These are phyloP conservation scores for Heterocephalus glaber DNA, from an alignment of 2,113 vertebrate genomes.

Conservation along the genomic window DNA sequence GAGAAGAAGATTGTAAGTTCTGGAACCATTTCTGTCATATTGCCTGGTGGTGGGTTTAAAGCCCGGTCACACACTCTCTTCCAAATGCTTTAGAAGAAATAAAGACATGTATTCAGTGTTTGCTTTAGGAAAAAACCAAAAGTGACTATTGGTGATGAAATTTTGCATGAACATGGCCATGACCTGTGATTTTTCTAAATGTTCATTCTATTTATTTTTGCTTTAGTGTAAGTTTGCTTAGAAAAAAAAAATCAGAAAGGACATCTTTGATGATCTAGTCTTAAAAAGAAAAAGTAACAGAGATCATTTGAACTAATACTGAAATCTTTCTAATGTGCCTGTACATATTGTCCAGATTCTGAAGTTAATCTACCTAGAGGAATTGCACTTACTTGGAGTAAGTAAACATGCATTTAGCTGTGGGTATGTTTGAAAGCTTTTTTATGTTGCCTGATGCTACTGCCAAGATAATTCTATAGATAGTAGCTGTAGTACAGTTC, in stretches of 20 bases:
- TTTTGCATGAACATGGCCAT: slow-evolving; percentile 69
- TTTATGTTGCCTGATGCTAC: slow-evolving; percentile 69
- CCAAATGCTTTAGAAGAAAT: slow-evolving; percentile 32
- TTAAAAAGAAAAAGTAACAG: not conserved
- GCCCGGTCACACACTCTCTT: slow-evolving; percentile 47
- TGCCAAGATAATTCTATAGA: slow-evolving; percentile 60
- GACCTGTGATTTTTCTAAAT: slow-evolving; percentile 32
- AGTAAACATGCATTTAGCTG: slow-evolving; percentile 81
- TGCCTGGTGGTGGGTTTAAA: slow-evolving; percentile 84
- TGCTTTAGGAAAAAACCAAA: not conserved
- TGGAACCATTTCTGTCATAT: slow-evolving; percentile 70
- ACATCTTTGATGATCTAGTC: slow-evolving; percentile 20
- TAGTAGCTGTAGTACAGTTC: slow-evolving; percentile 55
- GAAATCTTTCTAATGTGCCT: slow-evolving; percentile 80
- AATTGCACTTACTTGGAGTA: slow-evolving; percentile 85
- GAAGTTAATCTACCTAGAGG: slow-evolving; percentile 86
- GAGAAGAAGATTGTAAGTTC: slow-evolving; percentile 90
- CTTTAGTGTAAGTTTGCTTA: slow-evolving; percentile 42
- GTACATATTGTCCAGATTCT: slow-evolving; percentile 85
- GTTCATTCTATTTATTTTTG: slow-evolving; percentile 7
- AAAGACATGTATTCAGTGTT: not conserved
- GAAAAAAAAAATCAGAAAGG: slow-evolving; percentile 24
- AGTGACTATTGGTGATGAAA: slow-evolving; percentile 5
- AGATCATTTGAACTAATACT: slow-evolving; percentile 38
- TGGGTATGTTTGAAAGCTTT: slow-evolving; percentile 77